Evolutionary conservation across 2,888 invertebrate genomes (phyloP), one percentile per base, ranked within the genome.

Genomic region (Meta bourneti): DNA sequence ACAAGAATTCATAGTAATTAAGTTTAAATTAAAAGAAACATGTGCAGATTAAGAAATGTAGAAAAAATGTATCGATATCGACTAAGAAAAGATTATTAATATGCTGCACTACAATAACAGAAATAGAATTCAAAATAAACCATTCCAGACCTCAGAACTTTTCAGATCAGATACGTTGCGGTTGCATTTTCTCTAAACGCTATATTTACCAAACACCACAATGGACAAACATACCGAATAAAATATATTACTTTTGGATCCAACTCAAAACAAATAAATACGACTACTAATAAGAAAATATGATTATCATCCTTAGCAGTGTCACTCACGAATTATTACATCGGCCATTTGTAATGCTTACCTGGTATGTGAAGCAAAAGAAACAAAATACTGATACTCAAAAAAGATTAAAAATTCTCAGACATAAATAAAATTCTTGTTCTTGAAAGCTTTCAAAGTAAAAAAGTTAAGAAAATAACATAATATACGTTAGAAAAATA

Each of bases 291-390:
- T 34, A 34, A 34, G 34, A 34, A 34, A 34, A 34, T 34, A 34
- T 4, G 34, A 34, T 61, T 16, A 61, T 6, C 61, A 61, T 61
- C 61, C 13, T 5, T 61, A 61, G 8, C 61, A 11, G 16, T 34
- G 34, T 61, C 16, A 61, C 61, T 61, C 61, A 16, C 7, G 16
- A 70, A 54, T 19, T 72, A 48, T 20, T 71, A 20, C n/a, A 72
- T 85, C 85, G 80, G 90, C 90, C 90, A 90, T 90, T 90, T 83
- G 85, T 85, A 90, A 90, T 83, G 80, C 90, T 80, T 81, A 90
- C 90, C 90, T 90, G 79, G 7, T 51, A 80, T 61, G 84, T 8
- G 54, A 74, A 20, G 34, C 34, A 20, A 9, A 48, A 75, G 49
- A 51, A 51, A 82, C 78, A 52, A 78, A n/a, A 78, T 34, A 78